These are phyloP conservation scores for Somateria mollissima DNA, from an alignment of 2,797 vertebrate genomes.

Conservation along the genomic window DNA sequence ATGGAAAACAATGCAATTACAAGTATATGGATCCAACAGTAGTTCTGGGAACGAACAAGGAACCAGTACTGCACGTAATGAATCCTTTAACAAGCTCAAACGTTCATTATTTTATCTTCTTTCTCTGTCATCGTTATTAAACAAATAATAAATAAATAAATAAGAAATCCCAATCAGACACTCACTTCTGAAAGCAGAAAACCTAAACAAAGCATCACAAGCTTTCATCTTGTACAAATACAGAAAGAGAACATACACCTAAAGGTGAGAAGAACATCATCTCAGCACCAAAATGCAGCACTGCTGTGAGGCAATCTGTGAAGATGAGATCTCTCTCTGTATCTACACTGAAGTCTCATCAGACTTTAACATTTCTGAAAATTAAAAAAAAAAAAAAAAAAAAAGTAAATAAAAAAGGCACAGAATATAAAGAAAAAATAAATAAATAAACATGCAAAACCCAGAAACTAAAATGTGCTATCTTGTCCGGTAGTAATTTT, in stretches of 20 bases:
- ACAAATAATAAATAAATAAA: neutral
- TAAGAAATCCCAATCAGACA: neutral
- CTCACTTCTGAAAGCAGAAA: neutral
- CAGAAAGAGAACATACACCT: neutral
- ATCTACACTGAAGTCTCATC: neutral
- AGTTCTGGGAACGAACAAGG: neutral
- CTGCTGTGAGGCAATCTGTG: neutral
- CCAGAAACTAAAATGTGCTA: neutral
- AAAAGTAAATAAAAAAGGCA: neutral
- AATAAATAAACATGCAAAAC: neutral
- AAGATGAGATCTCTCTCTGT: neutral
- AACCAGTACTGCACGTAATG: neutral
- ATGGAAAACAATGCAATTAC: constrained; percentile 36
- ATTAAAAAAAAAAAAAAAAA: neutral
- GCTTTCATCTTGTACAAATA: neutral
- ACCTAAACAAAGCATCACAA: neutral
- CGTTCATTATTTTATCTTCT: neutral
- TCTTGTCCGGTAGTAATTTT: neutral
- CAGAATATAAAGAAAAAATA: neutral
- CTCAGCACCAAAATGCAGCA: neutral
- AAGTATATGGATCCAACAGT: constrained; percentile 2
- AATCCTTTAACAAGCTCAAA: neutral
- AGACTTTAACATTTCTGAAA: neutral
- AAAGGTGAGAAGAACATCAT: constrained; percentile 20
- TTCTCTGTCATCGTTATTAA: neutral